Evolutionary conservation across 2,888 invertebrate genomes (phyloP).

Genomic region (Acronicta leporina): DNA sequence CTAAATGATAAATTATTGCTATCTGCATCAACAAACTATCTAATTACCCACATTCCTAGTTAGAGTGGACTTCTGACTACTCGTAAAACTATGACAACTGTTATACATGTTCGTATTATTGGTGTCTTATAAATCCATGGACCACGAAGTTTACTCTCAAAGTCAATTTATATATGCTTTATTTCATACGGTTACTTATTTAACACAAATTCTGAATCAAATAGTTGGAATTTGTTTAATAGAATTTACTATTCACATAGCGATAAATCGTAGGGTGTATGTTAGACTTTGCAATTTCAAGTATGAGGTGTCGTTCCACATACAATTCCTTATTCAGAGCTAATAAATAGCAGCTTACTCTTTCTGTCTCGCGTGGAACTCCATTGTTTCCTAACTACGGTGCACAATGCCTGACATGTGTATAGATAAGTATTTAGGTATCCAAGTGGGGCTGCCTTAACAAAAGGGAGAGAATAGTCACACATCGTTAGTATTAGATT

Average conservation of each 20-base stretch:
- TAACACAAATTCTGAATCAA: too few species aligned
- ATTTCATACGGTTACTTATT: too few species aligned
- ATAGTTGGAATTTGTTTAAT: slow-evolving; percentile 2
- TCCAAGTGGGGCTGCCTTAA: slow-evolving; percentile 41
- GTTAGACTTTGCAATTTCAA: slow-evolving; percentile 60
- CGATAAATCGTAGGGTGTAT: slow-evolving; percentile 37
- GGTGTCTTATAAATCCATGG: too few species aligned
- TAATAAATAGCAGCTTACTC: slow-evolving; percentile 72
- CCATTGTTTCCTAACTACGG: slow-evolving; percentile 77
- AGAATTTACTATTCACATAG: slow-evolving; percentile 18
- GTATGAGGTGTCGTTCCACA: slow-evolving; percentile 58
- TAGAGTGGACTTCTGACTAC: too few species aligned
- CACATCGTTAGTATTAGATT: slow-evolving; percentile 59
- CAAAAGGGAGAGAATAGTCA: slow-evolving; percentile 55
- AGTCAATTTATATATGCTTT: too few species aligned
- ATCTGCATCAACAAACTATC: too few species aligned
- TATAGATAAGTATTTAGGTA: slow-evolving; percentile 56
- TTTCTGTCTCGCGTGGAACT: slow-evolving; percentile 65
- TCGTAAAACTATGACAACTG: too few species aligned
- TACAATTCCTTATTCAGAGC: slow-evolving; percentile 67
- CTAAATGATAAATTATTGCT: too few species aligned
- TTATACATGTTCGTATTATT: too few species aligned
- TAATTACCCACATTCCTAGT: too few species aligned
- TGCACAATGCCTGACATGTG: slow-evolving; percentile 66
- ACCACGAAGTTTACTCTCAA: too few species aligned